These are phyloP conservation scores for Vanacampus margaritifer DNA, from an alignment of 2,113 vertebrate genomes.

Conservation along the genomic window DNA sequence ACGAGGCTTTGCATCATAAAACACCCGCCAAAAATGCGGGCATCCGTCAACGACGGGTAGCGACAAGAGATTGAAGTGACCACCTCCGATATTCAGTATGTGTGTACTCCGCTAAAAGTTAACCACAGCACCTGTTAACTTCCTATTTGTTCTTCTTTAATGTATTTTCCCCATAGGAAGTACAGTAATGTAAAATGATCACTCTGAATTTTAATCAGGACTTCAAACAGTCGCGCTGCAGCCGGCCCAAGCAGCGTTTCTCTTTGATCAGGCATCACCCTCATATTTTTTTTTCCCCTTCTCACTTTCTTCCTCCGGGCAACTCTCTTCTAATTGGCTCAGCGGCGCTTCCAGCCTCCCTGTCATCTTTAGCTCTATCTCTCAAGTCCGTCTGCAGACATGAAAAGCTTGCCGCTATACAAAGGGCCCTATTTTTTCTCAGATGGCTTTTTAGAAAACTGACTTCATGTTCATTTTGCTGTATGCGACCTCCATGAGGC, in stretches of 20 bases:
- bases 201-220: conserved; percentile 71
- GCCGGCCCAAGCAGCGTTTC: conserved; percentile 50
- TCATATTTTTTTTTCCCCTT: conserved; percentile 29
- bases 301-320: conserved; percentile 54
- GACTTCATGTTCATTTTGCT: neutral
- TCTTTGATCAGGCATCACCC: conserved; percentile 71
- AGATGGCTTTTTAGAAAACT: neutral
- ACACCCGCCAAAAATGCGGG: too few species aligned
- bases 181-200: conserved; percentile 4
- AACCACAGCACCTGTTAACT: neutral
- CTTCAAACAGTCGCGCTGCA: conserved; percentile 65
- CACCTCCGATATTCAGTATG: too few species aligned
- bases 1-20: too few species aligned
- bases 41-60: too few species aligned
- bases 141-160: neutral
- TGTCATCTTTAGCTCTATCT: conserved; percentile 50
- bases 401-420: conserved; percentile 52
- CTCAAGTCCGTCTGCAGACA: conserved; percentile 51
- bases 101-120: neutral
- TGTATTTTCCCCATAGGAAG: neutral
- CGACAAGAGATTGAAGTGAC: too few species aligned
- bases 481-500: neutral
- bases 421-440: neutral
- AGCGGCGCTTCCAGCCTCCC: conserved; percentile 35
- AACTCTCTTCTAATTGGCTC: conserved; percentile 64